These are phyloP conservation scores for Agrotis puta DNA, from an alignment of 2,888 invertebrate species.

Conservation along the genomic window DNA sequence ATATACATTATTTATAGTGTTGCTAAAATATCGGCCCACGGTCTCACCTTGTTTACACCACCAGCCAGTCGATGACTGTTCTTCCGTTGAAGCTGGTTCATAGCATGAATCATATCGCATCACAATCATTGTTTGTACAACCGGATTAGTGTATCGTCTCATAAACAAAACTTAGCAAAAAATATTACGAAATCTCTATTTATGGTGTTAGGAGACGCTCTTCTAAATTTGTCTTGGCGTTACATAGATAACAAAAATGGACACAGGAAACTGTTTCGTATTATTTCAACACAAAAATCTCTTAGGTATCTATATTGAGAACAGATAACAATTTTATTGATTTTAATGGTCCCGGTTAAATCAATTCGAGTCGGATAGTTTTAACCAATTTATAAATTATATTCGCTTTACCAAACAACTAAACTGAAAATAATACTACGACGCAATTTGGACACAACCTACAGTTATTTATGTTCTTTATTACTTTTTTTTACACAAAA, in stretches of 20 bases:
- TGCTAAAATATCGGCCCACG: constrained; percentile 57
- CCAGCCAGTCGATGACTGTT: constrained; percentile 68
- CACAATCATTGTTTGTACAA: constrained; percentile 65
- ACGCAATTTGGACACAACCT: no score
- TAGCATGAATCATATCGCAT: constrained; percentile 70
- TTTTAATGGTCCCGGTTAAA: neutral
- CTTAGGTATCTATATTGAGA: neutral
- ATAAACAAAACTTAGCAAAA: constrained; percentile 47
- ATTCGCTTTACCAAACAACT: neutral
- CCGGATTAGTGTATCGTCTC: constrained; percentile 57
- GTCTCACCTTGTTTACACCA: constrained; percentile 67
- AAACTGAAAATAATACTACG: no score
- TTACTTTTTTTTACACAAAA: no score
- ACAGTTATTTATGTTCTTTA: no score
- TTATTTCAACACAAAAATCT: no score
- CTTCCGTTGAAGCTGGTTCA: constrained; percentile 69
- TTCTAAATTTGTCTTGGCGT: neutral
- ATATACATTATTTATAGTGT: constrained; percentile 46
- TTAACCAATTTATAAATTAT: neutral
- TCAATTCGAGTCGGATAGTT: neutral
- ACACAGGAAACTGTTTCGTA: no score
- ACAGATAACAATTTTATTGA: no score
- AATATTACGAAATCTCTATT: constrained; percentile 47
- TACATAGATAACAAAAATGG: neutral
- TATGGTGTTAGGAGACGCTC: constrained; percentile 17